Evolutionary conservation across 2,113 vertebrate species (phyloP), one percentile per base, ranked within the genome.

Genomic region (Coptodon rendalli): DNA sequence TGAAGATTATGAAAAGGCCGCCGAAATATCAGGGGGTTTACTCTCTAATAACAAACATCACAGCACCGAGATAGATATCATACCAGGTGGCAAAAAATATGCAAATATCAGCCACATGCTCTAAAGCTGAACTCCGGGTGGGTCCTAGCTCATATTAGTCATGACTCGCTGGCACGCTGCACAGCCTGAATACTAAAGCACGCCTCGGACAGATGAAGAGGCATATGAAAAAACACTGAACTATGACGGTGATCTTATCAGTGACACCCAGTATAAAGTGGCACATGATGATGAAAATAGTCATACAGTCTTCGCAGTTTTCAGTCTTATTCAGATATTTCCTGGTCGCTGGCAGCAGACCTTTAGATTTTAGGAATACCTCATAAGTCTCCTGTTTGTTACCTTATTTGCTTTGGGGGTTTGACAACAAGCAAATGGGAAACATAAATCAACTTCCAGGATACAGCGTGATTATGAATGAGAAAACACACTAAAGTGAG

Each of bases 1-100:
- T 84, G 90, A 71, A 94, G 94, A 93, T 91, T 92, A 93, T 40
- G 89, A 89, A 91, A 95, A 94, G 91, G 93, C 88, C 87, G 76
- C 85, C 86, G 90, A 95, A 95, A 96, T 94, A 96, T 93, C 91
- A 94, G 85, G 88, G 88, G 90, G 53, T 89, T 90, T 89, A 92
- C 66, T 84, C 84, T 87, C 84, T 80, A 92, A 94, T 94, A 94
- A 94, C 93, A 91, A 89, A 94, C 89, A 94, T 81, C 73, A 56
- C 89, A 45, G 24, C 53, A 84, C 38, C 27, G 27, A 89, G 90
- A 89, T 79, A 50, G 89, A 89, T 83, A 85, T 86, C 73, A 53
- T 40, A 85, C 76, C 89, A 89, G 86, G 87, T 87, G 88, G 86
- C 48, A 48, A 78, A 56, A 61, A 87, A 92, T 76, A 92, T 91